Base-by-base conservation (phyloP, 2,888 invertebrate species). In the Cosmorhoe ocellata region DNA sequence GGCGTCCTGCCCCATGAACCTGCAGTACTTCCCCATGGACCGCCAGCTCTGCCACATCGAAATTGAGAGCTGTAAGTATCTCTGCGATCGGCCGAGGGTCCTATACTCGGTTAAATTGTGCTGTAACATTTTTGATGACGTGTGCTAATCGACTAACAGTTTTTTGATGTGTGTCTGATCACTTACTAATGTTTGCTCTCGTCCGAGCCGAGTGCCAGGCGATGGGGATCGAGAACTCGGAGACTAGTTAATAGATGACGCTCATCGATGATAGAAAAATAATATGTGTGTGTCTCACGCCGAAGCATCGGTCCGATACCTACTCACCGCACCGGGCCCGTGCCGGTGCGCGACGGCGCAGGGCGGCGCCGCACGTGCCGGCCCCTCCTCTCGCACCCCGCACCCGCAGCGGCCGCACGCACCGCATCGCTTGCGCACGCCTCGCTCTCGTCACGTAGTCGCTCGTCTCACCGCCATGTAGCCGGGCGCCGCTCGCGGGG, bases 21-120 rank as follows among this genome's bases (percentile, higher is more conserved):
- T 97, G 57, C 96, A 97, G 82, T 97, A 97, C 89, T 97, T 97
- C 87, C 97, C 97, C 42, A 97, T 97, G 96, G 97, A 97, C 85
- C 93, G 96, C 66, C 97, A 97, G 83, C 91, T 96, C 62, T 97
- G 97, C 88, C 95, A 96, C 81, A 95, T 97, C 81, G 96, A 97
- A 92, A 96, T 97, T 76, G 97, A 97, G 93, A 97, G 97, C 92
- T 97, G 97, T 97, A 94, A 97, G 97, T 96, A 93, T 76, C 70
- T 66, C 66, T 63, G 59, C 41, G 27, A 40, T 22, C 30, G 18
- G 18, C 27, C 32, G 37, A 38, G 27, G 44, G 38, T 48, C 33
- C 40, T 28, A 26, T 62, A 18, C 4, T 18, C n/a, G n/a, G n/a
- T n/a, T n/a, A n/a, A n/a, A 18, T 41, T 34, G 30, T 37, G 41